These are phyloP conservation scores for Trichomycterus rosablanca DNA, from an alignment of 2,113 vertebrate genomes.

Conservation along the genomic window DNA sequence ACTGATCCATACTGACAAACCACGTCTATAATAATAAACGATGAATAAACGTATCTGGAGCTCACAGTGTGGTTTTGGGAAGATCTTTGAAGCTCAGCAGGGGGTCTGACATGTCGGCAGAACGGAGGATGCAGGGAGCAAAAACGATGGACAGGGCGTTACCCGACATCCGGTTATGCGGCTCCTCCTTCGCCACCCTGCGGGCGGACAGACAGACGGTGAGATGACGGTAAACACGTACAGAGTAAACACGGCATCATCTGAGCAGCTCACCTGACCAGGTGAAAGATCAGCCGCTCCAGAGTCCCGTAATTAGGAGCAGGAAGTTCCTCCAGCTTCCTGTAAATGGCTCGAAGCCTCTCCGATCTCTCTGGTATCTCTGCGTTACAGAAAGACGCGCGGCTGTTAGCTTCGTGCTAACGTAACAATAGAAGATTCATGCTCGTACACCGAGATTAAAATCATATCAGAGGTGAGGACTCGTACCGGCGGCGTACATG, in stretches of 20 bases:
- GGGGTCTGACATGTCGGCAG: slow-evolving; percentile 79
- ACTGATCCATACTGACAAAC: no score
- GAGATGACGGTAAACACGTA: no score
- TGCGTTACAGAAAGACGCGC: slow-evolving; percentile 44
- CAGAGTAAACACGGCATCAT: slow-evolving; percentile 18
- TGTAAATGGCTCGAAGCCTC: slow-evolving; percentile 80
- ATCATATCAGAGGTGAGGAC: slow-evolving; percentile 26
- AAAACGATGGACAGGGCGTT: slow-evolving; percentile 90
- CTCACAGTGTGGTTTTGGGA: slow-evolving; percentile 87
- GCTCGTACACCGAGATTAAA: not conserved
- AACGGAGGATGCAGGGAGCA: slow-evolving; percentile 88
- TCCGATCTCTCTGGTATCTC: slow-evolving; percentile 86
- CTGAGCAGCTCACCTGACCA: slow-evolving; percentile 77
- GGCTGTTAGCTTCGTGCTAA: not conserved
- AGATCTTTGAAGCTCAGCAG: slow-evolving; percentile 90
- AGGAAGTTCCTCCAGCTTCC: slow-evolving; percentile 85
- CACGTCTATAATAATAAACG: no score
- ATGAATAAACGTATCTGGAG: no score
- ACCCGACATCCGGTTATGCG: slow-evolving; percentile 88
- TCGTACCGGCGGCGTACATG: slow-evolving; percentile 76
- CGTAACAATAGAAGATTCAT: not conserved
- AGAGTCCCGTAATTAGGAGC: slow-evolving; percentile 78
- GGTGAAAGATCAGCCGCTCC: slow-evolving; percentile 91
- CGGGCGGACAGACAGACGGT: no score
- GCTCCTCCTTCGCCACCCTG: slow-evolving; percentile 87